Base-by-base conservation (phyloP, 1,140 invertebrate genomes). In the Hyphantria cunea region DNA sequence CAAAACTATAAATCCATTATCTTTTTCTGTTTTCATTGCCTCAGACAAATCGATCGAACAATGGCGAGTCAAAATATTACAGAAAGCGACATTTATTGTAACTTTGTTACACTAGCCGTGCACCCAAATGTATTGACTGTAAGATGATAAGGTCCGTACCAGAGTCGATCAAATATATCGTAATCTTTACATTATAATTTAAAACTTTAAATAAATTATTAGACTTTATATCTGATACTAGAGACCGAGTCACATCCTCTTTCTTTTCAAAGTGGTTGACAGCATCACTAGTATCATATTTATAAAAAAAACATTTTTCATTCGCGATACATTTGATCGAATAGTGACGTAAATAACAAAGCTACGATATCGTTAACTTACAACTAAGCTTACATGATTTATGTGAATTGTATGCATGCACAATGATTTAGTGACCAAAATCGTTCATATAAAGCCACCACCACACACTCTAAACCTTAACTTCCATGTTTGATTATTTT, bases 381-480 rank as follows among this genome's bases (percentile, higher is more conserved):
- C 58, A 76, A 73, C 80, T 86, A 85, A 86, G 82, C 85, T 82
- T 79, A 86, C 75, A 84, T 86, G 82, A 81, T 75, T 73, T 74
- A 73, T 81, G 87, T 84, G 80, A 85, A 84, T 52, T 64, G 44
- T 56, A 77, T 71, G 83, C 86, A 90, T 90, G 86, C 85, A 89
- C 77, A 90, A 44, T 87, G 81, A 86, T 80, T 79, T 67, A 81
- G 84, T 87, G 86, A 83, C 68, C 71, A 66, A 71, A 25, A 76
- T 78, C 64, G 44, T 73, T 81, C 68, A 76, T 74, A 74, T 81
- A 80, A 89, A 88, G 86, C 88, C 88, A 90, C 88, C 88, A 90
- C 88, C 88, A 90, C 88, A 90, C 88, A 90, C 88, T 90, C 88
- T 89, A 84, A 84, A 90, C 86, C 88, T 84, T 82, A 68, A 86